These are phyloP conservation scores for Ochropleura plecta DNA, from an alignment of 2,888 invertebrate genomes.

Conservation along the genomic window DNA sequence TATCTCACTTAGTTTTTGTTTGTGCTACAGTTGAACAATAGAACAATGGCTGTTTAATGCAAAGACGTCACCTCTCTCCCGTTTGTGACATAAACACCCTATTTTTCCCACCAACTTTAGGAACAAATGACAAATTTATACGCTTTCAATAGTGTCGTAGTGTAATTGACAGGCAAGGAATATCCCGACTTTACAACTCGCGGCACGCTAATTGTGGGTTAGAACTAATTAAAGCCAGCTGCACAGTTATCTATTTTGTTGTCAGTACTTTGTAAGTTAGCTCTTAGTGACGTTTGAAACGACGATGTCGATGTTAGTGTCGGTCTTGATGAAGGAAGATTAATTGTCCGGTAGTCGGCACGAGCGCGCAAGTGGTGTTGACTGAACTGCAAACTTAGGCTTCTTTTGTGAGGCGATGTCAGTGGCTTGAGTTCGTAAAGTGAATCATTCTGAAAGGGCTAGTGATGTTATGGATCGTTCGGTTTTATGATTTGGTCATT, in stretches of 20 bases:
- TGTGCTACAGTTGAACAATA: background rate
- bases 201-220: background rate
- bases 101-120: background rate
- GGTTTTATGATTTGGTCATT: background rate
- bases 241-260: slow-evolving; percentile 15
- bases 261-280: slow-evolving; percentile 43
- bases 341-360: slow-evolving; percentile 36
- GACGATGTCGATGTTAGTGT: slow-evolving; percentile 8
- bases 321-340: slow-evolving; percentile 47
- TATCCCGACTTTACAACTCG: background rate
- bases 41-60: background rate
- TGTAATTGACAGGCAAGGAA: background rate
- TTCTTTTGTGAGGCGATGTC: slow-evolving; percentile 13
- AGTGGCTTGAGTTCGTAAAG: background rate
- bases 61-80: background rate
- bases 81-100: background rate
- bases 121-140: background rate
- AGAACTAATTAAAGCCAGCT: slow-evolving; percentile 25
- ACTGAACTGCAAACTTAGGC: slow-evolving; percentile 9
- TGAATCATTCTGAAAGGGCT: background rate
- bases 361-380: slow-evolving; percentile 1
- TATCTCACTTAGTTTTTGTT: background rate
- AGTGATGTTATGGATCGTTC: background rate
- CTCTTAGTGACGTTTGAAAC: slow-evolving; percentile 43
- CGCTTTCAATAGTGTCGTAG: background rate